phyloP scores from a whole-genome alignment of 2,888 invertebrate genomes.

The Barypeithes pellucidus region DNA sequence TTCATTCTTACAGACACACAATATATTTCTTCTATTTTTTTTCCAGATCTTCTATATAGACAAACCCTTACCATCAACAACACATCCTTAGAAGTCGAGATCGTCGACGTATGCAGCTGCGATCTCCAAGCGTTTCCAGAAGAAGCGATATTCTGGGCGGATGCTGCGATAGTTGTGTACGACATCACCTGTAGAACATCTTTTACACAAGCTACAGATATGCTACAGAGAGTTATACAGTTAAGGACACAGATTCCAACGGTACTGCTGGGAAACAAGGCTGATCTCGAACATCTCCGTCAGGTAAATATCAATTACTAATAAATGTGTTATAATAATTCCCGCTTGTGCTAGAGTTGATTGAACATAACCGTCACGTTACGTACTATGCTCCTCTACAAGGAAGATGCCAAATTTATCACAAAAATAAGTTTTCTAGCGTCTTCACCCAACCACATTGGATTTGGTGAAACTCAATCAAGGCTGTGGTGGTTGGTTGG shows the following conservation, averaged over 20 bases:
- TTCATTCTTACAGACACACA: too few relatives aligned
- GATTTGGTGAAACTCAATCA: too few relatives aligned
- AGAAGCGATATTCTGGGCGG: conserved; percentile 83
- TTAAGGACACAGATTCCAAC: conserved; percentile 71
- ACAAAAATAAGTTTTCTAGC: too few relatives aligned
- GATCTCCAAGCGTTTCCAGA: conserved; percentile 72
- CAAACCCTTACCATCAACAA: conserved; percentile 84
- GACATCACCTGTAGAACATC: conserved; percentile 83
- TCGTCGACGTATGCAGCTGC: conserved; percentile 85
- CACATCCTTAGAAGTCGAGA: conserved; percentile 82
- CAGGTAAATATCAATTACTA: conserved; percentile 73
- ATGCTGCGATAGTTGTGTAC: conserved; percentile 85
- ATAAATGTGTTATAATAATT: too few relatives aligned
- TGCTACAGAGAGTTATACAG: conserved; percentile 75
- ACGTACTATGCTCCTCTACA: too few relatives aligned
- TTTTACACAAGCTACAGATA: conserved; percentile 80
- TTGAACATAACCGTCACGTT: too few relatives aligned
- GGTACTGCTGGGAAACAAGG: conserved; percentile 85
- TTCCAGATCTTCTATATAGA: conserved; percentile 84
- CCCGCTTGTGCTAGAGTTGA: too few relatives aligned
- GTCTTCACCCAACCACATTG: too few relatives aligned
- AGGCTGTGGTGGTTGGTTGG: too few relatives aligned
- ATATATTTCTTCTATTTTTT: conserved; percentile 63
- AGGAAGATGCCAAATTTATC: too few relatives aligned
- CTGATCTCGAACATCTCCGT: conserved; percentile 84